These are phyloP conservation scores for Rutilus rutilus DNA, from an alignment of 2,113 vertebrate genomes.

Conservation along the genomic window DNA sequence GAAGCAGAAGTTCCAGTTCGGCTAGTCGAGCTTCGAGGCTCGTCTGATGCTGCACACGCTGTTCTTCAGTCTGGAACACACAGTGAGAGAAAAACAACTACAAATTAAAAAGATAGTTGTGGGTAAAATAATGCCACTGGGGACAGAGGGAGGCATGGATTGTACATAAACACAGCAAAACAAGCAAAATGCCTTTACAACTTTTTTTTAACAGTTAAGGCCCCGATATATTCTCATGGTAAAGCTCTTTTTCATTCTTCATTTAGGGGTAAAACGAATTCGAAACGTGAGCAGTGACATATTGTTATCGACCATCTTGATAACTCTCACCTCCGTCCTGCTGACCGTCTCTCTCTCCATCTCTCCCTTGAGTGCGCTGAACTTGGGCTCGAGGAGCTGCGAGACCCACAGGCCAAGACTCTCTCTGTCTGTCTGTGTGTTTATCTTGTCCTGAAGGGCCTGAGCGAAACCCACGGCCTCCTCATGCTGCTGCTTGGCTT, in stretches of 20 bases:
- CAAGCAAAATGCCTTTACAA: background rate
- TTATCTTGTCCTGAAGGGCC: slow-evolving; percentile 78
- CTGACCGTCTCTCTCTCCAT: slow-evolving; percentile 58
- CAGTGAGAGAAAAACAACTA: background rate
- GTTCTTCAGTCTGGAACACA: slow-evolving; percentile 59
- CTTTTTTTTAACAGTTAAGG: background rate
- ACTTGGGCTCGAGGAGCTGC: slow-evolving; percentile 71
- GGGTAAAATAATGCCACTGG: background rate
- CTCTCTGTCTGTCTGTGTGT: slow-evolving; percentile 73
- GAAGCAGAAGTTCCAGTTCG: slow-evolving; percentile 76
- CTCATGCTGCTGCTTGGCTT: slow-evolving; percentile 68
- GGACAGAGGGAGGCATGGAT: too few species aligned
- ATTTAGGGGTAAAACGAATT: too few species aligned
- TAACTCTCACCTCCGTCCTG: slow-evolving; percentile 61
- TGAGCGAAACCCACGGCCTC: slow-evolving; percentile 74
- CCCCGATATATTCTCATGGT: too few species aligned
- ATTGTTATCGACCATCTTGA: background rate
- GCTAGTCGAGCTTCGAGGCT: slow-evolving; percentile 76
- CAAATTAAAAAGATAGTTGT: background rate
- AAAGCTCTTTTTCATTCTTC: too few species aligned
- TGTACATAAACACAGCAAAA: background rate
- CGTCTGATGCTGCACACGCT: slow-evolving; percentile 70
- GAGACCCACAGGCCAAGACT: slow-evolving; percentile 75
- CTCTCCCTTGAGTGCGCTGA: slow-evolving; percentile 68
- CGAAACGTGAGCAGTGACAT: too few species aligned